Conservation (phyloP, 2,113 vertebrate species). For the Pollimyrus isidori region DNA sequence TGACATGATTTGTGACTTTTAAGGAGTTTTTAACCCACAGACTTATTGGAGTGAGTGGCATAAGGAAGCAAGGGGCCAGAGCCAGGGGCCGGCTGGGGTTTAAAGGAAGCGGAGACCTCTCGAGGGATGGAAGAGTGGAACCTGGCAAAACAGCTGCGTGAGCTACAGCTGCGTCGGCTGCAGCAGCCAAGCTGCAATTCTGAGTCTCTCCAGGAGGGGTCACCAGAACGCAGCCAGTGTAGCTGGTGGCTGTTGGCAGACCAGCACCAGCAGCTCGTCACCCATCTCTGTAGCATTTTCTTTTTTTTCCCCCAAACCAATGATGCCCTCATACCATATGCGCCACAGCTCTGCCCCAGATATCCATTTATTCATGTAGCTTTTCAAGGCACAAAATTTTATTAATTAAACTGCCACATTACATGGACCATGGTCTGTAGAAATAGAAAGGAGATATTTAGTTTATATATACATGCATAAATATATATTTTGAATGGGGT, state of each 20-base stretch:
- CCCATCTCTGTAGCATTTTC: background rate
- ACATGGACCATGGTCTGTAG: background rate
- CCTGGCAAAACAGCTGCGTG: background rate
- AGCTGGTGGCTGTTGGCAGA: background rate
- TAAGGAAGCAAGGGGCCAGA: background rate
- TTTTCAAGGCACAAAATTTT: background rate
- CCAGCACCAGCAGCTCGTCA: background rate
- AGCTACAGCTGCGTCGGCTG: background rate
- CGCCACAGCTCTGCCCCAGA: background rate
- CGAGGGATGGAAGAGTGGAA: background rate
- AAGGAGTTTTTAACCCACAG: background rate
- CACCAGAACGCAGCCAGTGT: background rate
- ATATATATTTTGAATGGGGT: background rate
- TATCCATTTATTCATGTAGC: background rate
- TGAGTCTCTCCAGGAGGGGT: slow-evolving; percentile 3
- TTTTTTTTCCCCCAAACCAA: background rate
- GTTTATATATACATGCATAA: slow-evolving; percentile 1
- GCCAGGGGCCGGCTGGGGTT: background rate
- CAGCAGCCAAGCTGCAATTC: slow-evolving; percentile 1
- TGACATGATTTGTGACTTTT: background rate
- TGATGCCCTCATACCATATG: background rate
- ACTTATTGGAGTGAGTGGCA: background rate
- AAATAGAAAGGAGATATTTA: background rate
- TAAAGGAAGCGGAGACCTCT: background rate
- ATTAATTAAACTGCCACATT: background rate